Evolutionary conservation across 1,140 invertebrate genomes (phyloP), one percentile per base, ranked within the genome.

Genomic region (Probaryconus sp.): DNA sequence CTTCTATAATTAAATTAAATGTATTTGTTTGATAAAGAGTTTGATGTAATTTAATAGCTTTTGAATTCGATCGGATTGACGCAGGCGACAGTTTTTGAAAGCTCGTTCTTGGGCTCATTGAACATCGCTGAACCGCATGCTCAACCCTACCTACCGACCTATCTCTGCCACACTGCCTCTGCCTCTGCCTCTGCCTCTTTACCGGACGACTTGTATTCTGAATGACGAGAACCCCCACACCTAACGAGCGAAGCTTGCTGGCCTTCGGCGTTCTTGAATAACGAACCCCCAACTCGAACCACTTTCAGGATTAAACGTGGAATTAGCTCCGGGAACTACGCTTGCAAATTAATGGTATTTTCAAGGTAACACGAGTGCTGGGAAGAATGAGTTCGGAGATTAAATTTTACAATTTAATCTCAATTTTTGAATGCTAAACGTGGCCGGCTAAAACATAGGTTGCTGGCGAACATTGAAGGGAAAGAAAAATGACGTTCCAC

Each of bases 51-150:
- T 20, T 51, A 60, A 69, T 53, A 69, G 24, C 65, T 45, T 28
- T 30, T 33, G 51, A 40, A 45, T 55, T 55, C 30, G 40, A 65
- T 50, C 43, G 43, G 47, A 37, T 17, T 18, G 17, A 10, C 31
- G 65, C 48, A 47, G 20, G 30, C 45, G 55, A 61, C 65, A 61
- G 65, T 50, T 50, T 68, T 53, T 58, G 64, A 50, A 65, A 56
- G 50, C 50, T 55, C 42, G 11, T 17, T 37, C 10, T 48, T 38
- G 21, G 42, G 17, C 43, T 35, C 31, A 67, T 67, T 56, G 42
- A 67, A 24, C 26, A 17, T 50, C 42, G 42, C 50, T 67, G 42
- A 50, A 67, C 48, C 35, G 33, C 63, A 45, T 50, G 21, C 35
- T 31, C 31, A 37, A 31, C 10, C 33, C 48, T n/a, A n/a, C n/a